These are phyloP conservation scores for Scaptomyza montana DNA, from an alignment of 1,140 invertebrate species.

Conservation along the genomic window DNA sequence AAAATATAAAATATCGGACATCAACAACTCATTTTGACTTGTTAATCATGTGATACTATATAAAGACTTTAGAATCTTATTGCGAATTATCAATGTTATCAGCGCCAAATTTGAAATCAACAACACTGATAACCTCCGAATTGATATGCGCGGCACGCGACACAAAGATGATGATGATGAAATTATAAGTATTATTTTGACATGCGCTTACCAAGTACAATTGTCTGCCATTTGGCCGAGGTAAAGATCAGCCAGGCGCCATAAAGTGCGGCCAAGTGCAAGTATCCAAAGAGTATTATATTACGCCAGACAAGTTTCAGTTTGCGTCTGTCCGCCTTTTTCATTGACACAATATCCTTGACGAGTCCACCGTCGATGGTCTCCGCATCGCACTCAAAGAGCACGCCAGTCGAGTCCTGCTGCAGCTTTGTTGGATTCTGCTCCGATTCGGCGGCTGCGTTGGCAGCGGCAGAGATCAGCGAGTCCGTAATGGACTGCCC, in stretches of 20 bases:
- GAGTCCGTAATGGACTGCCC: constrained; percentile 77
- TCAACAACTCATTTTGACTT: too few relatives aligned
- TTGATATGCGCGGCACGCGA: constrained; percentile 56
- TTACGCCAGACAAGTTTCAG: constrained; percentile 95
- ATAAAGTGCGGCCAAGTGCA: constrained; percentile 95
- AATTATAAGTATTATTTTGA: constrained; percentile 1
- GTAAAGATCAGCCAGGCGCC: constrained; percentile 92
- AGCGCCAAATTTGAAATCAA: constrained; percentile 49
- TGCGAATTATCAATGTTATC: constrained; percentile 59
- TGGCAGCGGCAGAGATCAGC: constrained; percentile 52
- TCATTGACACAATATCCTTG: constrained; percentile 82
- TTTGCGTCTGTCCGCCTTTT: constrained; percentile 82
- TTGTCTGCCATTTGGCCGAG: constrained; percentile 90
- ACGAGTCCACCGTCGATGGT: constrained; percentile 85
- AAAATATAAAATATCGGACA: too few relatives aligned
- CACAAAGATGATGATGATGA: constrained; percentile 41
- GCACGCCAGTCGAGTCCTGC: constrained; percentile 84
- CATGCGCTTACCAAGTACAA: constrained; percentile 89
- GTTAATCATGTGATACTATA: background rate
- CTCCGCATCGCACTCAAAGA: constrained; percentile 87
- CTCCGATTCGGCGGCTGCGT: constrained; percentile 57
- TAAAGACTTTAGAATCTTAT: background rate
- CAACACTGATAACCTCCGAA: constrained; percentile 57
- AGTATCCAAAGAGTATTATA: constrained; percentile 91
- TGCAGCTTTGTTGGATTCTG: constrained; percentile 66